These are phyloP conservation scores for Zosterops pallidus DNA, from an alignment of 2,113 vertebrate species.

Conservation along the genomic window DNA sequence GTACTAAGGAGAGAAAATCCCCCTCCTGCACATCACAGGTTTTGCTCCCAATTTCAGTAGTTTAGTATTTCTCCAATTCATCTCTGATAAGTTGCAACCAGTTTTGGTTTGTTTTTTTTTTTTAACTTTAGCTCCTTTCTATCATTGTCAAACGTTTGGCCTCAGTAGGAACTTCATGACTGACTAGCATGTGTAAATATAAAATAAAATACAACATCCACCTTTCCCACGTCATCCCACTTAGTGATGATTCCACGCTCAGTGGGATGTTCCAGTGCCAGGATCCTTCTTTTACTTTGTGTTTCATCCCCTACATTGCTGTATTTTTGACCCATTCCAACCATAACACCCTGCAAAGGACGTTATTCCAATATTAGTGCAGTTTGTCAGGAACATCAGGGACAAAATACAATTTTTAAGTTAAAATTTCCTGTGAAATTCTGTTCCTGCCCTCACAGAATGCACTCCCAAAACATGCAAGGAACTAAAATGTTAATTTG, in stretches of 20 bases:
- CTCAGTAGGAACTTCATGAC: not conserved
- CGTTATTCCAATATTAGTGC: not conserved
- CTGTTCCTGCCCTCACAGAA: not conserved
- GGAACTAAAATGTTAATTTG: not conserved
- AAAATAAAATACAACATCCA: not conserved
- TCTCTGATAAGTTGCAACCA: not conserved
- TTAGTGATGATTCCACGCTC: slow-evolving; percentile 23
- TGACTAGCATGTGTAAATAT: not conserved
- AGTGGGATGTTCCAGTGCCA: not conserved
- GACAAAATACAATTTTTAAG: not conserved
- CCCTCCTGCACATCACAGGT: not conserved
- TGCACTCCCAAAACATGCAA: rapidly evolving
- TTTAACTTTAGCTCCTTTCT: not conserved
- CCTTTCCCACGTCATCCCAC: slow-evolving; percentile 35
- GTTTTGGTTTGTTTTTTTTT: not conserved
- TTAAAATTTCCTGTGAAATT: not conserved
- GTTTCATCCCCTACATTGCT: slow-evolving; percentile 16
- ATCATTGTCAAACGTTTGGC: not conserved
- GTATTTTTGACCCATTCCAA: slow-evolving; percentile 71
- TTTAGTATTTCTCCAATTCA: not conserved
- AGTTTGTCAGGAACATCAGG: not conserved
- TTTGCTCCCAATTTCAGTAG: not conserved
- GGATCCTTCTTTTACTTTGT: slow-evolving; percentile 6
- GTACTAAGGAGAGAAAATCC: not conserved
- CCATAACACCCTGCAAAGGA: slow-evolving; percentile 81